phyloP scores from a whole-genome alignment of 1,140 invertebrate genomes.

The Panulirus ornatus region DNA sequence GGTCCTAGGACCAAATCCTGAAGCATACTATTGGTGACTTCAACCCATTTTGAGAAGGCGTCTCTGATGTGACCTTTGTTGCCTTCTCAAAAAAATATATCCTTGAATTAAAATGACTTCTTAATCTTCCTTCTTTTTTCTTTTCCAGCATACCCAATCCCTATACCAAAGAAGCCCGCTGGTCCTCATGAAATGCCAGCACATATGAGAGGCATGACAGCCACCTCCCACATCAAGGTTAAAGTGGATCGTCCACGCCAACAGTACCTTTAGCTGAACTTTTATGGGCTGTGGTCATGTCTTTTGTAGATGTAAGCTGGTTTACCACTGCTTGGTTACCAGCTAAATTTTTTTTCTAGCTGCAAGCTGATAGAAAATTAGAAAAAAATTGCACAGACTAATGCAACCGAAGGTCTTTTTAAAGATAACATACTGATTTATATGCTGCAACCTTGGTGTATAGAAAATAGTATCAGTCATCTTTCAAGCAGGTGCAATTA shows the following conservation, averaged over 20 bases:
- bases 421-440: not conserved
- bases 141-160: constrained; percentile 58
- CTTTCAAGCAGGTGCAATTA: not conserved
- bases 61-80: too few relatives aligned
- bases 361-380: not conserved
- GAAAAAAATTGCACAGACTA: not conserved
- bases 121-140: not conserved
- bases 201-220: constrained; percentile 28
- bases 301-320: too few relatives aligned
- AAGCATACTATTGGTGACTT: too few relatives aligned
- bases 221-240: constrained; percentile 14
- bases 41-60: too few relatives aligned
- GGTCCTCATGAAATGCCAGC: constrained; percentile 61
- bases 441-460: not conserved
- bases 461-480: not conserved
- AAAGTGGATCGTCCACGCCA: constrained; percentile 43
- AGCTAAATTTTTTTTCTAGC: not conserved
- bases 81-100: not conserved
- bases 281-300: not conserved
- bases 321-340: too few relatives aligned
- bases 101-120: not conserved
- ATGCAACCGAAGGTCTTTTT: not conserved
- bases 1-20: too few relatives aligned
- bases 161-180: constrained; percentile 68
- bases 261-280: constrained; percentile 50